Base-by-base conservation (phyloP, 2,888 invertebrate genomes). In the Flabesymbios commensalis region DNA sequence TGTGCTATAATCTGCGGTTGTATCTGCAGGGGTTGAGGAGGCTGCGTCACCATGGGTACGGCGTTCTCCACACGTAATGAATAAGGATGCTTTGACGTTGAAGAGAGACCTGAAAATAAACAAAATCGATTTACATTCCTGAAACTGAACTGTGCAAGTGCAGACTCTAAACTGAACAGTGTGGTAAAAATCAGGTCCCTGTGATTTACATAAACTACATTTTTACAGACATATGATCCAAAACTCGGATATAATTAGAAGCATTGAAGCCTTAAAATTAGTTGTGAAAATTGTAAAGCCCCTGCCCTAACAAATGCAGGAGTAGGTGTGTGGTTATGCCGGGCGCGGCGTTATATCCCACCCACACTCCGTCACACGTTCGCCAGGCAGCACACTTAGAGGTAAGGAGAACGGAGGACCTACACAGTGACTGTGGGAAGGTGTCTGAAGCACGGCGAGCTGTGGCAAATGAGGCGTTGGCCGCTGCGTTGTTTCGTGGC, bases 361-460 rank as follows among this genome's bases (percentile, higher is more conserved):
- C n/a, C n/a, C n/a, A n/a, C n/a, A n/a, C n/a, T n/a, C n/a, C n/a
- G n/a, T n/a, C n/a, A n/a, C n/a, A n/a, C n/a, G n/a, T n/a, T n/a
- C n/a, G n/a, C n/a, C n/a, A n/a, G n/a, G n/a, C n/a, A n/a, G n/a
- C n/a, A n/a, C n/a, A n/a, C n/a, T n/a, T n/a, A n/a, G n/a, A n/a
- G n/a, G n/a, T n/a, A 42, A 59, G 17, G 7, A 59, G 10, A 29
- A 54, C 26, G 7, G 52, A 94, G n/a, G 94, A 93, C 39, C 94
- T 93, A 82, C 95, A 87, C 83, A 94, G 91, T 76, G 93, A 92
- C 64, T 81, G 83, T 75, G 92, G 91, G 86, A 94, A 94, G 48
- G 91, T 90, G 80, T 92, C 93, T 0, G 90, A 89, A 7, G 52
- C 53, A 19, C 61, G 4, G 61, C 61, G 32, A 64, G 59, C 55